Percentiles rank a stretch among this genome's conserved stretches.
Evolutionary conservation across 1,140 invertebrate genomes (phyloP).

Genomic region (Cydia splendana): DNA sequence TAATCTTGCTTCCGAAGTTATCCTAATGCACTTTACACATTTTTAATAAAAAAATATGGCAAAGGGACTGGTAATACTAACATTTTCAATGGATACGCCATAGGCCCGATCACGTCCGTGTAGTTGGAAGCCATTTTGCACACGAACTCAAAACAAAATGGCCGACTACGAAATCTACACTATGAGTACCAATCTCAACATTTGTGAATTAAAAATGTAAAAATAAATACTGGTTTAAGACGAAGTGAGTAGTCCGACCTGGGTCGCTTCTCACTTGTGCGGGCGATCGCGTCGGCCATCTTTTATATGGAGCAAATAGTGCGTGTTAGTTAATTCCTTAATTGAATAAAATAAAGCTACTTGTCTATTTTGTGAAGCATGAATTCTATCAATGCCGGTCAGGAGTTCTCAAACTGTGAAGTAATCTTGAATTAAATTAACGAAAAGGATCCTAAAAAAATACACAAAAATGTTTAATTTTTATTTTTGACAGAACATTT

Average conservation of each 20-base stretch:
- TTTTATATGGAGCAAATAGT: conserved; percentile 69
- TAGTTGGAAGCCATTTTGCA: conserved; percentile 70
- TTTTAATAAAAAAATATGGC: too few species aligned
- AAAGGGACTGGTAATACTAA: conserved; percentile 46
- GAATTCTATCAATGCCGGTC: conserved; percentile 49
- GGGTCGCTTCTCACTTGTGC: conserved; percentile 77
- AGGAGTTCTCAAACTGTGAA: conserved; percentile 62
- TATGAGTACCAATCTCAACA: conserved; percentile 36
- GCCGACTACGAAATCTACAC: conserved; percentile 41
- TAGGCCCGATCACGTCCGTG: conserved; percentile 61
- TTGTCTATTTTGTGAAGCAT: conserved; percentile 69
- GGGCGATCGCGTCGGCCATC: conserved; percentile 33
- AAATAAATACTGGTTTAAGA: conserved; percentile 43
- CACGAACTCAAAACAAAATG: conserved; percentile 56
- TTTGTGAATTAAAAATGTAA: conserved; percentile 41
- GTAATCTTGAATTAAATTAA: neutral
- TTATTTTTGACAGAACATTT: neutral
- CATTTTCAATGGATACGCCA: conserved; percentile 72
- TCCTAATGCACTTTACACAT: too few species aligned
- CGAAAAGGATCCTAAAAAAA: too few species aligned
- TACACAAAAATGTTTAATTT: too few species aligned
- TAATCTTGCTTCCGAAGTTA: too few species aligned
- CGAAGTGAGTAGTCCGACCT: conserved; percentile 78
- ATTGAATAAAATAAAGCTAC: conserved; percentile 78
- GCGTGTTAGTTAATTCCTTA: conserved; percentile 77